Base-by-base conservation (phyloP, 2,888 invertebrate genomes). In the Tuberolachnus salignus region DNA sequence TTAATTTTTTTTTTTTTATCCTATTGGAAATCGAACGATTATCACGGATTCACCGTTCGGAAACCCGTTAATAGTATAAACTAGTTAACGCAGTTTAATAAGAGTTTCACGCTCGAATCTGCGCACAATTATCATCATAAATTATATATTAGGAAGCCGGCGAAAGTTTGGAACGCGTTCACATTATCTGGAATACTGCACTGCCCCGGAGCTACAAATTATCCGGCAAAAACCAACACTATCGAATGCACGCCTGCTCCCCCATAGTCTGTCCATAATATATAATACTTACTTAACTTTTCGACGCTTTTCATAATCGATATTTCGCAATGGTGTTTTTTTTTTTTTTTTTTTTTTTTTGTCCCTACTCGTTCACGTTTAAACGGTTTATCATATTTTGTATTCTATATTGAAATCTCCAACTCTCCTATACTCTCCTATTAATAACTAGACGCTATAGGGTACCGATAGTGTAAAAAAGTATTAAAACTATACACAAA, bases 81-180 rank as follows among this genome's bases (percentile, higher is more conserved):
- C 34, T 34, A 34, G 34, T 34, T 34, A 34, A 34, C 34, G 23
- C 21, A 21, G 44, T 46, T n/a, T 46, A 23, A 16, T 49, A 49
- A 8, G n/a, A n/a, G 34, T 34, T 46, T 66, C 21, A 46, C 16
- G 46, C 21, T 23, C 44, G 66, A 23, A 66, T 66, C 10, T 46
- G 66, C 66, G 46, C 46, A 46, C 46, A 66, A 66, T 66, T 46
- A 66, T 49, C 16, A 23, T 34, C 66, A 23, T 46, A 66, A 66
- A 66, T 66, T 46, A 23, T 23, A 23, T 3, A n/a, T n/a, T n/a
- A 34, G 34, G 42, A 19, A 64, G n/a, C 64, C 44, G 64, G 13
- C 42, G 64, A 19, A 64, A 64, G 66, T 46, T 46, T 66, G 10
- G 16, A 66, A 46, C 14, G 16, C 14, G 21, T 64, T 64, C 21